phyloP scores from a whole-genome alignment of 2,888 invertebrate species.

The Alloscopus bannaensis region DNA sequence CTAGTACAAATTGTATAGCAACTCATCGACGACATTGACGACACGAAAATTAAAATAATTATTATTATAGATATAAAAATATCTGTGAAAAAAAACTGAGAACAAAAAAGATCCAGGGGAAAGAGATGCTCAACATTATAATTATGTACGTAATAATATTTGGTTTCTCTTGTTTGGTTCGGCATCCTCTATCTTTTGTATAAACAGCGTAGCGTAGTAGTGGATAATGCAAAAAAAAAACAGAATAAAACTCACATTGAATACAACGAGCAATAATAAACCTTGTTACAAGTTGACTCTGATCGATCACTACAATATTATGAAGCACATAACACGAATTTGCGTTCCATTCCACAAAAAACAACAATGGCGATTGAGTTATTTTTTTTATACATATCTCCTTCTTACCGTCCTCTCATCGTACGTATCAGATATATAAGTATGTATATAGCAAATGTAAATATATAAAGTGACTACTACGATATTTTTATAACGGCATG shows the following conservation, averaged over 20 bases:
- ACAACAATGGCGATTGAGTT: no score
- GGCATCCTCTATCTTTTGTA: not conserved
- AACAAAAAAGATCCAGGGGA: slow-evolving; percentile 60
- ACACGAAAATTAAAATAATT: slow-evolving; percentile 35
- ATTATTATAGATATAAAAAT: slow-evolving; percentile 56
- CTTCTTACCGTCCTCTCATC: no score
- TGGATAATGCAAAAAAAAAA: slow-evolving; percentile 19
- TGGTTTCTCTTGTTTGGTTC: slow-evolving; percentile 55
- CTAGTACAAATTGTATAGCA: no score
- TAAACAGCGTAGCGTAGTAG: not conserved
- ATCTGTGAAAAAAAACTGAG: slow-evolving; percentile 61
- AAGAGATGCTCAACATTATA: slow-evolving; percentile 63
- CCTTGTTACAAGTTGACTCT: slow-evolving; percentile 1
- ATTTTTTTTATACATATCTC: no score
- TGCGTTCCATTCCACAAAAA: slow-evolving; percentile 24
- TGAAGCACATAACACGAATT: not conserved
- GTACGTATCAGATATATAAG: no score
- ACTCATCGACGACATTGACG: slow-evolving; percentile 48
- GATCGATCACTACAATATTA: slow-evolving; percentile 14
- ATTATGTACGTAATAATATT: slow-evolving; percentile 55
- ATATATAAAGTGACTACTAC: slow-evolving; percentile 59
- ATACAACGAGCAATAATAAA: slow-evolving; percentile 44
- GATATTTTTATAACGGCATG: slow-evolving; percentile 47
- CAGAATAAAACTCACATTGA: slow-evolving; percentile 11
- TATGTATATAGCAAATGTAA: slow-evolving; percentile 45